Base-by-base conservation (phyloP, 2,797 vertebrate species). In the Spondyliosoma cantharus region DNA sequence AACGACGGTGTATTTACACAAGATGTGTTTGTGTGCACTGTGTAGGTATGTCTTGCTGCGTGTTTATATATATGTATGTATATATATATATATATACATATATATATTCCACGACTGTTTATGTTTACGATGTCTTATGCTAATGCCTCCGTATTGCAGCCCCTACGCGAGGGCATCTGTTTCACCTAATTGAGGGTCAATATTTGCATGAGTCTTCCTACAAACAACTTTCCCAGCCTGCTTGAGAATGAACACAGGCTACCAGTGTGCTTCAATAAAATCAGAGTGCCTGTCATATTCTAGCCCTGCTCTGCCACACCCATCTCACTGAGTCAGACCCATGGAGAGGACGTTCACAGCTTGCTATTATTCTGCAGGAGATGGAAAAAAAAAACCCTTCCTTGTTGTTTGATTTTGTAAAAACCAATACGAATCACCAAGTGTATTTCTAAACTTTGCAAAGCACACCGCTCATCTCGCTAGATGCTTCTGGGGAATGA, bases 121-220 rank as follows among this genome's bases (percentile, higher is more conserved):
- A 83, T 85, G 59, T 89, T 75, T 73, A 43, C 37, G 2, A 24
- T 64, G 45, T 84, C 86, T 92, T 78, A 37, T 85, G 91, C 92
- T 92, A 90, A 92, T 85, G 83, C 76, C 52, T 89, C 82, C 72
- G 85, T 91, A 90, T 85, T 82, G 81, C 85, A 37, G 78, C 79
- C 74, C 57, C 81, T 86, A 74, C 81, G 89, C 71, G 77, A 84
- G 86, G 93, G 89, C 81, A 77, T 92, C 74, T 89, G 80, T 92
- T 92, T 90, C 83, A 71, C 76, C 83, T 92, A 91, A 93, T 89
- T 92, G 90, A 93, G 91, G 91, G 92, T 92, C 90, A 93, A 93
- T 94, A 94, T 94, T 94, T 93, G 88, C 87, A 76, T 87, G 87
- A 83, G 84, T 89, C 83, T 87, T 92, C 89, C 92, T 86, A 68